phyloP scores from a whole-genome alignment of 2,113 vertebrate genomes.

The Lamprotornis superbus region DNA sequence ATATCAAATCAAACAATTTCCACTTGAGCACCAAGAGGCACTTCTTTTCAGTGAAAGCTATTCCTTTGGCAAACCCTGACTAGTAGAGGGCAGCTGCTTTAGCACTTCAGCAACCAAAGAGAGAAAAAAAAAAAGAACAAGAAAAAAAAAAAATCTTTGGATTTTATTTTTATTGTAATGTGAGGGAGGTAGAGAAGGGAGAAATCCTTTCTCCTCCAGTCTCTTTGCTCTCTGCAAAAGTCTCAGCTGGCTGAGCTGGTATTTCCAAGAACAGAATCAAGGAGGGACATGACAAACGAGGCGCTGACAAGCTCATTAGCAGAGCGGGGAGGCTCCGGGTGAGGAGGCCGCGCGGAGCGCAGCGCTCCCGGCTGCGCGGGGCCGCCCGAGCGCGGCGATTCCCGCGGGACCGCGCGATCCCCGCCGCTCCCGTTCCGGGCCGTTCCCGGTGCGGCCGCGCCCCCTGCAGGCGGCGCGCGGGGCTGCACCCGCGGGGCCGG shows the following conservation, averaged over 20 bases:
- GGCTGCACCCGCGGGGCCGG: not conserved
- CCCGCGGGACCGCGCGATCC: too few species aligned
- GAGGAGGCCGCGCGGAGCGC: too few species aligned
- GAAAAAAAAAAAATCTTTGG: not conserved
- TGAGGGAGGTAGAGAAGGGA: not conserved
- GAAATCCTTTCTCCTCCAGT: not conserved
- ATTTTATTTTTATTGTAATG: not conserved
- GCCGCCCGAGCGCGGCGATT: not conserved
- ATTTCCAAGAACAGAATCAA: not conserved
- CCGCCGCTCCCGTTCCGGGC: not conserved
- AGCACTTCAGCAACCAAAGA: not conserved
- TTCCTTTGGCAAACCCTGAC: not conserved
- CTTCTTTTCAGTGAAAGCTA: not conserved
- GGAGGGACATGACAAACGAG: not conserved
- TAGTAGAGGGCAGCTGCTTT: not conserved
- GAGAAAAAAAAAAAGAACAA: not conserved
- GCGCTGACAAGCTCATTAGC: not conserved
- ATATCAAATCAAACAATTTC: conserved; percentile 5
- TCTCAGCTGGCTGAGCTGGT: not conserved
- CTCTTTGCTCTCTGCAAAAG: not conserved
- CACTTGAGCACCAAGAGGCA: not conserved
- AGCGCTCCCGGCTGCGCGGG: too few species aligned
- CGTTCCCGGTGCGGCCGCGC: not conserved
- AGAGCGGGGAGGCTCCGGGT: not conserved
- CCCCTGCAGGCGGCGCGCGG: not conserved